phyloP scores from a whole-genome alignment of 2,113 vertebrate genomes.

The Otus sunia region DNA sequence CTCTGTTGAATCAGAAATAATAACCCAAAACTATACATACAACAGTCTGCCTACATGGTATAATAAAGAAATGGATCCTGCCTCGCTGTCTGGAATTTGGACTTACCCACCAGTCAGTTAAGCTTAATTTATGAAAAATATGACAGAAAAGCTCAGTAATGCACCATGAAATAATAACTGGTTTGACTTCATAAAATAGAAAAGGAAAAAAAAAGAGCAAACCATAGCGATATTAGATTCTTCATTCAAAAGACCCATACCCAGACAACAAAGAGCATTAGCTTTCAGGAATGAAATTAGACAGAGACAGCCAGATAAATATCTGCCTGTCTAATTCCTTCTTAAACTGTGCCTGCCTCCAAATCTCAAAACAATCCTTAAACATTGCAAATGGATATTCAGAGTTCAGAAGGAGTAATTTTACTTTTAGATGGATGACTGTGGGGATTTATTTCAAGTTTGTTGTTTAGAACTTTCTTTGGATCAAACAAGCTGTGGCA shows the following conservation, averaged over 20 bases:
- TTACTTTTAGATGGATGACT: neutral
- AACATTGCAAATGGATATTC: neutral
- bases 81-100: neutral
- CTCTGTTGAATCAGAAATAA: neutral
- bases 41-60: neutral
- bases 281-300: constrained; percentile 14
- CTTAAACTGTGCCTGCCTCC: neutral
- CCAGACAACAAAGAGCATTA: neutral
- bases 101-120: neutral
- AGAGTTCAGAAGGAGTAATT: neutral
- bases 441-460: neutral
- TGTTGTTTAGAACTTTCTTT: neutral
- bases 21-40: neutral
- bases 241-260: neutral
- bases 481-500: neutral
- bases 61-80: neutral
- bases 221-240: neutral
- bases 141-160: neutral
- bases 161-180: neutral
- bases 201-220: neutral
- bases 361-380: neutral
- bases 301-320: neutral
- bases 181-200: neutral
- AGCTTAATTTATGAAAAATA: neutral
- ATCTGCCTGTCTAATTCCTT: neutral